These are phyloP conservation scores for Oncorhynchus tshawytscha DNA, from an alignment of 2,113 vertebrate species.

Conservation along the genomic window DNA sequence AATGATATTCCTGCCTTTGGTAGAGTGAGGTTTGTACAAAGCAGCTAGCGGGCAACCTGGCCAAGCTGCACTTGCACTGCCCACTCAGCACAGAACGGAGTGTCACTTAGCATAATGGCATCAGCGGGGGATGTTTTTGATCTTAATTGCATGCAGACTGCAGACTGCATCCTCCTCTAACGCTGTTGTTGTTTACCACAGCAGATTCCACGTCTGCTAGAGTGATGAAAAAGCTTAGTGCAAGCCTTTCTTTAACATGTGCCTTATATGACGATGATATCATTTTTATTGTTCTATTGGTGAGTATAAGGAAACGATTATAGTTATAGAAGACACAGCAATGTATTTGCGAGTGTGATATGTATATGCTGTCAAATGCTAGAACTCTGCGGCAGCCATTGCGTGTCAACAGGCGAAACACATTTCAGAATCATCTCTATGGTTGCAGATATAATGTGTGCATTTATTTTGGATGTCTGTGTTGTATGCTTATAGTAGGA, in stretches of 20 bases:
- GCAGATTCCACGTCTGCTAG: constrained; percentile 57
- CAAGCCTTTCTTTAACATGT: constrained; percentile 79
- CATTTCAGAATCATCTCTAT: constrained; percentile 63
- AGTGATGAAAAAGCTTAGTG: constrained; percentile 73
- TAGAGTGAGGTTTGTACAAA: constrained; percentile 47
- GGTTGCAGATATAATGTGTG: constrained; percentile 65
- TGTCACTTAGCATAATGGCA: constrained; percentile 67
- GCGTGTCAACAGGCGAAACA: constrained; percentile 71
- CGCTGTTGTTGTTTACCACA: constrained; percentile 53
- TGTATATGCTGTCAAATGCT: constrained; percentile 65
- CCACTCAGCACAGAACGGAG: constrained; percentile 60
- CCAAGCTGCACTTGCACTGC: constrained; percentile 66
- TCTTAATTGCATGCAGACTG: constrained; percentile 70
- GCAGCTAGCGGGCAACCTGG: constrained; percentile 58
- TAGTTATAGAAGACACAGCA: constrained; percentile 71
- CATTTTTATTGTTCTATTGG: constrained; percentile 64
- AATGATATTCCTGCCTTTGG: constrained; percentile 61
- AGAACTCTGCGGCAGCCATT: constrained; percentile 66
- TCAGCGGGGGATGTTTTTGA: constrained; percentile 69
- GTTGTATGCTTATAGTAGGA: constrained; percentile 72
- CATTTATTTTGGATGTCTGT: constrained; percentile 71
- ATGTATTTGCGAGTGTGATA: constrained; percentile 74
- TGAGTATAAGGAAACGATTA: constrained; percentile 63
- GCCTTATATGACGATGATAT: constrained; percentile 75
- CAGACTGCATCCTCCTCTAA: constrained; percentile 52